These are phyloP conservation scores for Cheilosia impressa DNA, from an alignment of 2,888 invertebrate genomes.

Conservation along the genomic window DNA sequence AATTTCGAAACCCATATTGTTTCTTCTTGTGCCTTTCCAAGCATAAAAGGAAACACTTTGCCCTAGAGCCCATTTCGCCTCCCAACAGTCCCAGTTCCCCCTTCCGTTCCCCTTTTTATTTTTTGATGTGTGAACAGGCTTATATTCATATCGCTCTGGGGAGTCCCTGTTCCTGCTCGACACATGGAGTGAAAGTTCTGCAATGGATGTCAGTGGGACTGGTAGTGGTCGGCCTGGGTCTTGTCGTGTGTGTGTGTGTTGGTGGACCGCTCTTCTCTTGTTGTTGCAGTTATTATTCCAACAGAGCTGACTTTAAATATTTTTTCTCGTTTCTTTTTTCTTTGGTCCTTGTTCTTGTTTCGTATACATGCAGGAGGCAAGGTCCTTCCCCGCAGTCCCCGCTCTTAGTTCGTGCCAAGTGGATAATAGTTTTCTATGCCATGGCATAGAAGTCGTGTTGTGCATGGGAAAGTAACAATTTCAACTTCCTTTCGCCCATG, in stretches of 20 bases:
- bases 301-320: slow-evolving; percentile 69
- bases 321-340: slow-evolving; percentile 15
- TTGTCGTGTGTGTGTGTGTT: not conserved
- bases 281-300: slow-evolving; percentile 58
- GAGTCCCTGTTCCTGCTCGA: slow-evolving; percentile 32
- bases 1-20: slow-evolving; percentile 28
- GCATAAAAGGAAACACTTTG: slow-evolving; percentile 33
- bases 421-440: slow-evolving; percentile 72
- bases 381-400: slow-evolving; percentile 32
- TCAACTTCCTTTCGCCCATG: slow-evolving; percentile 46
- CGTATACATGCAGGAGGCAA: slow-evolving; percentile 9
- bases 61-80: slow-evolving; percentile 48
- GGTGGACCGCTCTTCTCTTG: slow-evolving; percentile 18
- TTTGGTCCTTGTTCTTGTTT: slow-evolving; percentile 28
- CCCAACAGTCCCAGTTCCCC: not conserved
- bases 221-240: slow-evolving; percentile 15
- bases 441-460: slow-evolving; percentile 67
- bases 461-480: slow-evolving; percentile 69
- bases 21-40: slow-evolving; percentile 16
- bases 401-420: slow-evolving; percentile 56
- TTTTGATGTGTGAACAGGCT: slow-evolving; percentile 64
- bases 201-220: slow-evolving; percentile 36
- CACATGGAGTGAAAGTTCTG: slow-evolving; percentile 47
- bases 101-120: not conserved
- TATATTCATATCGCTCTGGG: slow-evolving; percentile 61